Percentiles rank a stretch among this genome's conserved stretches.
These are phyloP conservation scores for Uromys caudimaculatus DNA, from an alignment of 2,797 vertebrate genomes.

Conservation along the genomic window DNA sequence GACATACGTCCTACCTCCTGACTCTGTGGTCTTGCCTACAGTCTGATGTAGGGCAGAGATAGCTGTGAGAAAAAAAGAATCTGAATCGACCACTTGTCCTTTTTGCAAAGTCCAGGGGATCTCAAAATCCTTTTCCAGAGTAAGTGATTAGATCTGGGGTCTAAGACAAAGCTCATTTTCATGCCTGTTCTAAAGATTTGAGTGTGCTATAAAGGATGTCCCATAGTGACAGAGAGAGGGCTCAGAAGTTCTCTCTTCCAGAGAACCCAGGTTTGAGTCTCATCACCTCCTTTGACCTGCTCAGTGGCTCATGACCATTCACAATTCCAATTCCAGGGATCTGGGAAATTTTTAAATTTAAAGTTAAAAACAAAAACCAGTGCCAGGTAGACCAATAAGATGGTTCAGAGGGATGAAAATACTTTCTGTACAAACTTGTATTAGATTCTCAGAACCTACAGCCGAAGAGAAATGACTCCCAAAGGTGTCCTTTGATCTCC, in stretches of 20 bases:
- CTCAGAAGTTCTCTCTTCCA: not conserved
- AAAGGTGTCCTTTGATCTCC: not conserved
- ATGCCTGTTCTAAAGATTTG: not conserved
- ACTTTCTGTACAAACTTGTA: not conserved
- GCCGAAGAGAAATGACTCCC: not conserved
- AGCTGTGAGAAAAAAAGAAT: not conserved
- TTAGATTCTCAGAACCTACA: not conserved
- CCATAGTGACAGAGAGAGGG: not conserved
- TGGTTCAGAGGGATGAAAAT: not conserved
- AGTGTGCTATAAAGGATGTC: not conserved
- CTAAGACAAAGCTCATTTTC: conserved; percentile 13
- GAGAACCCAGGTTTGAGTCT: not conserved
- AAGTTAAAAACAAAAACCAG: not conserved
- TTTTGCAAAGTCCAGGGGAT: not conserved
- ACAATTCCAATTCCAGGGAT: not conserved
- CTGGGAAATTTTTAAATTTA: not conserved
- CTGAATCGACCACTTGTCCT: not conserved
- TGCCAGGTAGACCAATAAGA: not conserved
- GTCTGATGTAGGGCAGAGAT: not conserved
- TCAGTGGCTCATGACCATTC: not conserved
- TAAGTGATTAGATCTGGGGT: not conserved
- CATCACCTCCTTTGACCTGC: not conserved
- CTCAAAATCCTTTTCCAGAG: not conserved
- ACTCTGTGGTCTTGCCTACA: not conserved
- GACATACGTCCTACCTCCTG: too few relatives aligned